Evolutionary conservation across 2,113 vertebrate genomes (phyloP), one percentile per base, ranked within the genome.

Genomic region (Engystomops pustulosus): DNA sequence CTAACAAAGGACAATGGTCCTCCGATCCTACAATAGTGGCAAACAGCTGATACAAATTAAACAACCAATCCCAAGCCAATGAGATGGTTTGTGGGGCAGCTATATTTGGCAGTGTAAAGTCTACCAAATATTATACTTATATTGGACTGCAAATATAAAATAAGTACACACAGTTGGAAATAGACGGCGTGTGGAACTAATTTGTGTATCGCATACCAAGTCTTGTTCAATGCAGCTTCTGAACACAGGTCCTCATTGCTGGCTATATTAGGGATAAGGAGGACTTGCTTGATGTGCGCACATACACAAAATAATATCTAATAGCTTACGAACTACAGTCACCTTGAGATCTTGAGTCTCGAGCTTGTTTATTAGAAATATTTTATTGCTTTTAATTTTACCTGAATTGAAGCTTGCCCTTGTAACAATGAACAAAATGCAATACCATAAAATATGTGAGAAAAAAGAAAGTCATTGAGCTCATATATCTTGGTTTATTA

Each of bases 341-440:
- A 49, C 44, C 44, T 47, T 74, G 7, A 74, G 25, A n/a, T n/a
- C n/a, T n/a, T n/a, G n/a, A n/a, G n/a, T n/a, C n/a, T n/a, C n/a
- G 23, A 53, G 32, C 8, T 7, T 77, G 72, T 34, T 53, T 77
- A 49, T 44, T 7, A 30, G 44, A 45, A 74, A 74, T 74, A 74
- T 74, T 72, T 74, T 74, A 74, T 49, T 74, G 70, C 23, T 74
- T 74, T 74, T 74, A 45, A 74, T 74, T 74, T 74, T 17, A n/a
- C 23, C 15, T 49, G 14, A 25, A 74, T 27, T 47, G 47, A 74
- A 74, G 23, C 30, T 7, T 18, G 44, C 23, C 44, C 25, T 74
- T 30, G 14, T 25, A 3, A 30, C 25, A 74, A 47, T 9, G 14
- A 47, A 47, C 70, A 49, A 45, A 27, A 70, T 18, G 3, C 6